Base-by-base conservation (phyloP, 1,140 invertebrate genomes). In the Ephestia elutella region DNA sequence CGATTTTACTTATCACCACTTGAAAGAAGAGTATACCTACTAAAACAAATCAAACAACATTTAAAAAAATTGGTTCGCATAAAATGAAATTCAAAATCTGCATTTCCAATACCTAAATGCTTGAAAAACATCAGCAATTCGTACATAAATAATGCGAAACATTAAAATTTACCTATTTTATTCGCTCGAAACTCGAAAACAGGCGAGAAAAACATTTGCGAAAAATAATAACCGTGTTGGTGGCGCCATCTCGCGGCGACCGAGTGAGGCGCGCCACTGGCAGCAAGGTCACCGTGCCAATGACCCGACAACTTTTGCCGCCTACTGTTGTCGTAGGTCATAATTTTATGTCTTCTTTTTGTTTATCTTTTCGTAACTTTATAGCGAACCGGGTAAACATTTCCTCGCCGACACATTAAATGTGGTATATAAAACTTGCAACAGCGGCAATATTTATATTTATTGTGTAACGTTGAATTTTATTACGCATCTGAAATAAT, bases 341-440 rank as follows among this genome's bases (percentile, higher is more conserved):
- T 88, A 83, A 88, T 88, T 88, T 88, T 88, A 88, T 88, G 82
- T 81, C 80, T 88, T 84, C 83, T 88, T 88, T 88, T 88, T 15
- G 82, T 88, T 88, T 88, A 88, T 86, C 80, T 86, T 88, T 86
- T 84, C 83, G 80, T 72, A 86, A 86, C 78, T 83, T 86, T 85
- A 86, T 82, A 76, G 73, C 76, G 75, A 72, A 60, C 74, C 70
- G 76, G 70, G 75, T 78, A 77, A 84, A 84, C 71, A 44, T n/a
- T 44, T 44, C n/a, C 13, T 15, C n/a, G 13, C 3, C 38, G 38
- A 44, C 38, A 44, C 38, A 15, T 15, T 44, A 50, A 50, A 50
- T 50, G 49, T 20, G 18, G 49, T 4, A n/a, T 53, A 53, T 20
- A 18, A 50, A 50, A 20, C 9, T 20, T 8, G 20, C 18, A 50